Conservation (phyloP, 2,797 vertebrate species). For the Neosilurus hyrtlii region DNA sequence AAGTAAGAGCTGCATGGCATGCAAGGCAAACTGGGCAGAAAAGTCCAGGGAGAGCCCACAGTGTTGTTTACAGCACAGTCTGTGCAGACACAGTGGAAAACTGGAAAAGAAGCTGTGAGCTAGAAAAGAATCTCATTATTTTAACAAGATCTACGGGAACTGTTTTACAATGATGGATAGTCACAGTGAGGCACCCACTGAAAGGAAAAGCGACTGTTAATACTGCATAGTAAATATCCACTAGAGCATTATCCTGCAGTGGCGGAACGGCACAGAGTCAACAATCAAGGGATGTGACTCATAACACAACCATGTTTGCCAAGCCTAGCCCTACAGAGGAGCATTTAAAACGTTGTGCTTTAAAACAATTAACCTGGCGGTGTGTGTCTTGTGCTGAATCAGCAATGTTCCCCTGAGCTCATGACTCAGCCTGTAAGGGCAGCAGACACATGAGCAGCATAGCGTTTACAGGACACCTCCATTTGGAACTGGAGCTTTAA, state of each 20-base stretch:
- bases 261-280: conserved; percentile 14
- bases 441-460: conserved; percentile 60
- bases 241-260: not conserved
- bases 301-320: not conserved
- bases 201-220: not conserved
- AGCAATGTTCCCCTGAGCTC: conserved; percentile 58
- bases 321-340: not conserved
- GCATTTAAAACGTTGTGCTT: conserved; percentile 21
- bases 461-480: conserved; percentile 66
- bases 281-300: not conserved
- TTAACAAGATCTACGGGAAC: conserved; percentile 3
- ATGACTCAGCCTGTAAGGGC: conserved; percentile 65
- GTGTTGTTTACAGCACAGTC: conserved; percentile 14
- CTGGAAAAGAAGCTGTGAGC: conserved; percentile 12
- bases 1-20: not conserved
- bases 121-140: not conserved
- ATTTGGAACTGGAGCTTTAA: conserved; percentile 66
- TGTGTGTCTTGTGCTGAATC: conserved; percentile 22
- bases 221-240: conserved; percentile 1
- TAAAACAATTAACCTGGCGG: conserved; percentile 15
- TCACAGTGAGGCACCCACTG: no score
- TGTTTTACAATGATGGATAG: not conserved
- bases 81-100: conserved; percentile 20
- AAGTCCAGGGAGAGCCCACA: not conserved
- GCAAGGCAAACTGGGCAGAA: not conserved